Percentiles rank a stretch among this genome's conserved stretches.
These are phyloP conservation scores for Rhadinocentrus ornatus DNA, from an alignment of 2,797 vertebrate species.

Conservation along the genomic window DNA sequence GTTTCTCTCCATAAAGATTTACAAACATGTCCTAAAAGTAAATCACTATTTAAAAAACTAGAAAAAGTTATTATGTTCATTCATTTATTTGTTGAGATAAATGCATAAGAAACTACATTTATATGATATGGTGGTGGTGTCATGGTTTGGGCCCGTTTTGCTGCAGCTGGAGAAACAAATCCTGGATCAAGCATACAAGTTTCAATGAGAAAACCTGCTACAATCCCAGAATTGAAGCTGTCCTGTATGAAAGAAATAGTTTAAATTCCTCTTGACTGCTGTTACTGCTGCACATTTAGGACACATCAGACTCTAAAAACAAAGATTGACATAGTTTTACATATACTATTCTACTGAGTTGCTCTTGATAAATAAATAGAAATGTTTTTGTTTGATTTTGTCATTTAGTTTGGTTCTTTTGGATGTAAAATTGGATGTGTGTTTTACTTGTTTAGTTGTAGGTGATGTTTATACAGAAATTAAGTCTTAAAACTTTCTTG, in stretches of 20 bases:
- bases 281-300: background rate
- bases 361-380: background rate
- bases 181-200: background rate
- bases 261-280: too few relatives aligned
- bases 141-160: background rate
- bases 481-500: background rate
- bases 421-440: background rate
- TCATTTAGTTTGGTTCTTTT: background rate
- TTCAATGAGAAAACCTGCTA: background rate
- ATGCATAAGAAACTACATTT: background rate
- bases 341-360: background rate
- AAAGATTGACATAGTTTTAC: background rate
- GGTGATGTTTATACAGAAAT: background rate
- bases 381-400: background rate
- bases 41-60: too few relatives aligned
- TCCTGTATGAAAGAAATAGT: too few relatives aligned
- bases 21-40: too few relatives aligned
- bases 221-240: background rate
- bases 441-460: background rate
- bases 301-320: background rate
- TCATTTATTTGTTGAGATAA: too few relatives aligned
- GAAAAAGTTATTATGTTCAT: too few relatives aligned
- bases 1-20: too few relatives aligned
- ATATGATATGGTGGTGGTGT: background rate
- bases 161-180: background rate